These are phyloP conservation scores for Buceros bicornis DNA, from an alignment of 2,797 vertebrate species.

Conservation along the genomic window DNA sequence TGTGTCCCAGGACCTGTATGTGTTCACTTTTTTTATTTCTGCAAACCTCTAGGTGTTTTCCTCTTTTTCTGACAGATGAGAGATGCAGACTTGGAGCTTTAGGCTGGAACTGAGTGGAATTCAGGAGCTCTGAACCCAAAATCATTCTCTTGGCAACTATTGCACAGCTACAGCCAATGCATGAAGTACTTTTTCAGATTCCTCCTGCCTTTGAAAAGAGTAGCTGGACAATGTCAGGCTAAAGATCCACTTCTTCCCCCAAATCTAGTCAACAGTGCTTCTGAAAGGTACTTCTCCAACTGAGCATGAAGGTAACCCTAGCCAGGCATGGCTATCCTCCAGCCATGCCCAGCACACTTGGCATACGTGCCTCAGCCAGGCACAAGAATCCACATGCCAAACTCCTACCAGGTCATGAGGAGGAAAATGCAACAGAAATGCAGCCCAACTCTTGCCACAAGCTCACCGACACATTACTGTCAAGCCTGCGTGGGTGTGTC, in stretches of 20 bases:
- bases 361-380: neutral
- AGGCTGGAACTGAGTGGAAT: neutral
- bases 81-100: neutral
- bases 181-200: neutral
- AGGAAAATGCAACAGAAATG: neutral
- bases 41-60: neutral
- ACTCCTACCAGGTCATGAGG: neutral
- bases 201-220: neutral
- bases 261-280: neutral
- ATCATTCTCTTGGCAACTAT: neutral
- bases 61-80: neutral
- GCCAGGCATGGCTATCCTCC: neutral
- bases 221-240: neutral
- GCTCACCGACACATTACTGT: neutral
- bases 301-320: neutral
- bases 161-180: neutral
- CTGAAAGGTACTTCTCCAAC: neutral
- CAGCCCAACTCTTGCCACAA: neutral
- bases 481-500: neutral
- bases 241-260: neutral
- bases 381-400: neutral
- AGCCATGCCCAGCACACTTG: neutral
- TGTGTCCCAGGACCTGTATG: neutral
- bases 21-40: neutral
- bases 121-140: neutral